Conservation (phyloP, 2,888 invertebrate species). For the Aleiodes leptofemur region DNA sequence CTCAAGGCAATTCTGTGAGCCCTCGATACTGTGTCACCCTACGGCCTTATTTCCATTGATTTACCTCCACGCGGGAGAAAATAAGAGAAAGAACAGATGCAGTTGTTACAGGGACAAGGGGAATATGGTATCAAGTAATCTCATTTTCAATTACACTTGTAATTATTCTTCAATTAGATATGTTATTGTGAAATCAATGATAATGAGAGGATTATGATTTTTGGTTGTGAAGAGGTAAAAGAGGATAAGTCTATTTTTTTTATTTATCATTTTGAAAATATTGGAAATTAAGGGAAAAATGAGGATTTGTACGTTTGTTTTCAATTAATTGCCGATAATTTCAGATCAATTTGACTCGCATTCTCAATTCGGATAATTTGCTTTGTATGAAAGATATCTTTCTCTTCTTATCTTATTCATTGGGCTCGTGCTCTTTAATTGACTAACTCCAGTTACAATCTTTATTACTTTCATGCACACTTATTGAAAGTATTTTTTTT, state of each 20-base stretch:
- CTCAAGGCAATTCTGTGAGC: constrained; percentile 52
- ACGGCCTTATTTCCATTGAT: constrained; percentile 63
- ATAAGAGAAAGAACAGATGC: constrained; percentile 59
- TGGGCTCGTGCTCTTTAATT: too few relatives aligned
- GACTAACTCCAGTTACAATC: too few relatives aligned
- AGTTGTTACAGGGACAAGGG: constrained; percentile 50
- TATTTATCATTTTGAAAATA: too few relatives aligned
- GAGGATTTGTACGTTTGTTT: too few relatives aligned
- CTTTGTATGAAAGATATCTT: background rate
- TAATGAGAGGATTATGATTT: background rate
- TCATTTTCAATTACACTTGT: background rate
- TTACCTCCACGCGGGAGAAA: constrained; percentile 52
- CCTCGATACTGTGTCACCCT: constrained; percentile 47
- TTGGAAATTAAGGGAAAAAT: too few relatives aligned
- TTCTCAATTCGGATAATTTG: background rate
- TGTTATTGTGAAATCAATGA: background rate
- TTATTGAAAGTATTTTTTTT: too few relatives aligned
- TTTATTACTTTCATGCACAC: too few relatives aligned
- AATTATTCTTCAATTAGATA: background rate
- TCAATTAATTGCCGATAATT: too few relatives aligned
- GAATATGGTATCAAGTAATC: constrained; percentile 43
- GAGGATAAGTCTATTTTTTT: too few relatives aligned
- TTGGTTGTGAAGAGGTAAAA: too few relatives aligned
- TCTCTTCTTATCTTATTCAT: background rate
- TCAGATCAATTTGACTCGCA: background rate